Percentiles rank a stretch among this genome's conserved stretches.
These are phyloP conservation scores for Petrocephalus microphthalmus DNA, from an alignment of 2,113 vertebrate species.

Conservation along the genomic window DNA sequence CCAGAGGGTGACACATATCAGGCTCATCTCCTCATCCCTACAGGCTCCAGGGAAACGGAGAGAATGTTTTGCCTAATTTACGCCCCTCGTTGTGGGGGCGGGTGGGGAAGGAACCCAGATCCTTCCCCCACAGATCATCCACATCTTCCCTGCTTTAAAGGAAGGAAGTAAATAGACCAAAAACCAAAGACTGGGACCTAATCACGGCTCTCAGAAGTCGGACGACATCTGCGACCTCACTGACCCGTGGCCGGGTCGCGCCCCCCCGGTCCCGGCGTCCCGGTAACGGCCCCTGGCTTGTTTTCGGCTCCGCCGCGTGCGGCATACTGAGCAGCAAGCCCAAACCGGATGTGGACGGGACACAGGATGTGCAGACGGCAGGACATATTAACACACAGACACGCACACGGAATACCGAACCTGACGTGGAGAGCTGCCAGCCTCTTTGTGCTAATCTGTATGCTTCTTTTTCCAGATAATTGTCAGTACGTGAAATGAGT, in stretches of 20 bases:
- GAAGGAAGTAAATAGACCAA: not conserved
- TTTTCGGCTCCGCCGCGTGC: not conserved
- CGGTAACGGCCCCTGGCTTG: not conserved
- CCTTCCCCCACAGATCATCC: not conserved
- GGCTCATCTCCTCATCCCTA: not conserved
- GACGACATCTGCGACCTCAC: not conserved
- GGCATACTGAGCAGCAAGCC: not conserved
- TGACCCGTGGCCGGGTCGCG: not conserved
- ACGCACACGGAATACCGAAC: not conserved
- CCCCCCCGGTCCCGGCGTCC: not conserved
- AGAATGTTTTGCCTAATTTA: slow-evolving; percentile 1
- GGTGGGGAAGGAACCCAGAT: not conserved
- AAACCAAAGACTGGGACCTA: not conserved
- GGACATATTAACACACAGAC: not conserved
- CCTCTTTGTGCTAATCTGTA: not conserved
- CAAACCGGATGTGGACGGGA: not conserved
- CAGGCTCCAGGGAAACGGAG: not conserved
- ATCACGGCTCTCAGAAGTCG: not conserved
- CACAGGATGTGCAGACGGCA: not conserved
- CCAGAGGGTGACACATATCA: too few relatives aligned
- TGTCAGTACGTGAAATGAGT: not conserved
- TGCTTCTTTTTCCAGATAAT: not conserved
- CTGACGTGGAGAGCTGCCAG: not conserved
- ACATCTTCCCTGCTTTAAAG: not conserved
- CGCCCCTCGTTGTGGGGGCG: too few relatives aligned